Base-by-base conservation (phyloP, 2,888 invertebrate genomes). In the Acronicta alni region DNA sequence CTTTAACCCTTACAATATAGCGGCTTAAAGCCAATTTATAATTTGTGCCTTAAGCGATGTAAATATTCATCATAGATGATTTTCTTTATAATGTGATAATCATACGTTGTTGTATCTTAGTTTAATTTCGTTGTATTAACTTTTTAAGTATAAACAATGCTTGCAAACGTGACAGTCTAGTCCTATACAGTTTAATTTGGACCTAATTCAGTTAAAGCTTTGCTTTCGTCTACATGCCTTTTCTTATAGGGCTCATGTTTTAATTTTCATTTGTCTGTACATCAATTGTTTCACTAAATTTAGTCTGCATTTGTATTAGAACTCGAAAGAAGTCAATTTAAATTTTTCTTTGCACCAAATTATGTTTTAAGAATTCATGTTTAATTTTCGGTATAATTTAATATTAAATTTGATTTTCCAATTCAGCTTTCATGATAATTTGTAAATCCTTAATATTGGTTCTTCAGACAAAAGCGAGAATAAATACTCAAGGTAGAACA, bases 61-160 rank as follows among this genome's bases (percentile, higher is more conserved):
- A 92, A 85, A 89, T 91, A 90, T 84, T 90, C 90, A 91, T 92
- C 90, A 81, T 87, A 87, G 91, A 91, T 91, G 90, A 90, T 81
- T 75, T 74, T 81, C 82, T 83, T 82, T 83, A 75, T 80, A 81
- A 72, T 91, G 91, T 91, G 90, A 91, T 91, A 91, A 84, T 73
- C 80, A 81, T 79, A 80, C 72, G 82, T 88, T 86, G 79, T 87
- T 84, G 77, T 84, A 81, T 83, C 79, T 74, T 84, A 87, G 78
- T 82, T 77, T 73, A 74, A 75, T 80, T 78, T 75, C 61, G 76
- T 77, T 80, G 72, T 76, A 78, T 78, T 77, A 77, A 75, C 74
- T 75, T 61, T 69, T 73, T 83, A 80, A 71, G 58, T 76, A 59
- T 75, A 69, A 71, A 72, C 52, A 76, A 81, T 79, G 84, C 85